phyloP scores from a whole-genome alignment of 2,797 vertebrate genomes.

The Sternarchorhynchus goeldii region DNA sequence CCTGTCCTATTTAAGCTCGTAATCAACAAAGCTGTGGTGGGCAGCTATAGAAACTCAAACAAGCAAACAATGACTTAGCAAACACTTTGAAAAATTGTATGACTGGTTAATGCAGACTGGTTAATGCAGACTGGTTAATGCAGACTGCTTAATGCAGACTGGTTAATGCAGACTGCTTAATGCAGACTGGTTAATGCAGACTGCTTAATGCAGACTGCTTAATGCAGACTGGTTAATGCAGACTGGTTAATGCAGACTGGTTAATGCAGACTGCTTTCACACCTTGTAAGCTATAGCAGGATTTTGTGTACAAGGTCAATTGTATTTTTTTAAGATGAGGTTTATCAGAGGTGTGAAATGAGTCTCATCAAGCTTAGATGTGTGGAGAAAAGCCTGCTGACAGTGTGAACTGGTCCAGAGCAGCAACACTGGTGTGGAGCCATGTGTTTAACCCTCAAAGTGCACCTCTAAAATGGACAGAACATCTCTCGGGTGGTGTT shows the following conservation, averaged over 20 bases:
- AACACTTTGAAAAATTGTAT: background rate
- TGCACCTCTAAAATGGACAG: conserved; percentile 13
- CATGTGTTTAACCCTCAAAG: background rate
- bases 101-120: conserved; percentile 10
- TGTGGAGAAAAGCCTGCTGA: too few relatives aligned
- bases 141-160: too few relatives aligned
- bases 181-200: too few relatives aligned
- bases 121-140: background rate
- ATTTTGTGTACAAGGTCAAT: background rate
- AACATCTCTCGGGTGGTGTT: background rate
- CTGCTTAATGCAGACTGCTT: background rate
- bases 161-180: too few relatives aligned
- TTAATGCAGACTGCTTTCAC: too few relatives aligned
- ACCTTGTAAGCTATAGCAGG: background rate
- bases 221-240: conserved; percentile 23
- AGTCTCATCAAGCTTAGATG: too few relatives aligned
- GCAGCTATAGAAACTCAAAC: background rate
- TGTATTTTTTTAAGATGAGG: background rate
- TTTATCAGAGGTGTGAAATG: background rate
- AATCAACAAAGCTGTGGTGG: background rate
- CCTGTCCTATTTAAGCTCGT: conserved; percentile 10
- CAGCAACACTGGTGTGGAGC: too few relatives aligned
- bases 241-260: too few relatives aligned
- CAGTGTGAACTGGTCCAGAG: too few relatives aligned
- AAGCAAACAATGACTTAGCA: conserved; percentile 22